Evolutionary conservation across 2,113 vertebrate genomes (phyloP).

Genomic region (Hippocampus zosterae): DNA sequence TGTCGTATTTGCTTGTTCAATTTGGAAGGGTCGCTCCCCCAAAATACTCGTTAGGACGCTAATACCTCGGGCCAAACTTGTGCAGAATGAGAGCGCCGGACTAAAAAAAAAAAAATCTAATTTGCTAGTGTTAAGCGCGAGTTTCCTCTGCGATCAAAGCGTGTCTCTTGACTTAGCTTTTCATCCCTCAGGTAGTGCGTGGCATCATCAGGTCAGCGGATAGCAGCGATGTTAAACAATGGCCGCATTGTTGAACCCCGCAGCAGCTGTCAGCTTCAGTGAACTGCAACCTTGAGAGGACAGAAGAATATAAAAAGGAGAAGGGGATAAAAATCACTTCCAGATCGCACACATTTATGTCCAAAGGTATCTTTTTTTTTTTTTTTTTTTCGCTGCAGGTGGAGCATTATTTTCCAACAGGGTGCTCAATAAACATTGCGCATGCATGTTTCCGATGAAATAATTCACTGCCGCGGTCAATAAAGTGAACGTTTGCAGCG

Average conservation of each 20-base stretch:
- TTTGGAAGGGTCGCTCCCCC: slow-evolving; percentile 16
- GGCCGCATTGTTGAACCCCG: slow-evolving; percentile 43
- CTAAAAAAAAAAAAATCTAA: slow-evolving; percentile 23
- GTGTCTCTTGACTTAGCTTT: slow-evolving; percentile 29
- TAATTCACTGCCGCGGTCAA: slow-evolving; percentile 28
- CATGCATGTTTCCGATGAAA: slow-evolving; percentile 32
- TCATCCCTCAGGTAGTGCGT: slow-evolving; percentile 41
- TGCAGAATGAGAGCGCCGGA: slow-evolving; percentile 47
- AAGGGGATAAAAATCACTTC: slow-evolving; percentile 6
- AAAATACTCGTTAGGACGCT: slow-evolving; percentile 53
- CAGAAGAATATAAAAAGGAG: slow-evolving; percentile 26
- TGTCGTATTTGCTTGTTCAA: neutral
- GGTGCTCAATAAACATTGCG: slow-evolving; percentile 22
- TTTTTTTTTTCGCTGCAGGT: slow-evolving; percentile 1
- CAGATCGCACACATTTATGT: slow-evolving; percentile 13
- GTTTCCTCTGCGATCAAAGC: slow-evolving; percentile 27
- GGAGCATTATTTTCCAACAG: slow-evolving; percentile 20
- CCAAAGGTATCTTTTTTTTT: neutral
- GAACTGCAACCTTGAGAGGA: slow-evolving; percentile 37
- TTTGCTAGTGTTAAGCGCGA: slow-evolving; percentile 19
- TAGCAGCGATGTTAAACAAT: slow-evolving; percentile 45
- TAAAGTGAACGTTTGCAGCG: slow-evolving; percentile 42
- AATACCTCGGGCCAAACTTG: slow-evolving; percentile 62
- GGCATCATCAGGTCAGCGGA: slow-evolving; percentile 50
- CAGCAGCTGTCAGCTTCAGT: slow-evolving; percentile 59